A percentile compares a stretch with the other conserved stretches of the same genome.
These are phyloP conservation scores for Meliscaeva auricollis DNA, from an alignment of 2,888 invertebrate species.

Conservation along the genomic window DNA sequence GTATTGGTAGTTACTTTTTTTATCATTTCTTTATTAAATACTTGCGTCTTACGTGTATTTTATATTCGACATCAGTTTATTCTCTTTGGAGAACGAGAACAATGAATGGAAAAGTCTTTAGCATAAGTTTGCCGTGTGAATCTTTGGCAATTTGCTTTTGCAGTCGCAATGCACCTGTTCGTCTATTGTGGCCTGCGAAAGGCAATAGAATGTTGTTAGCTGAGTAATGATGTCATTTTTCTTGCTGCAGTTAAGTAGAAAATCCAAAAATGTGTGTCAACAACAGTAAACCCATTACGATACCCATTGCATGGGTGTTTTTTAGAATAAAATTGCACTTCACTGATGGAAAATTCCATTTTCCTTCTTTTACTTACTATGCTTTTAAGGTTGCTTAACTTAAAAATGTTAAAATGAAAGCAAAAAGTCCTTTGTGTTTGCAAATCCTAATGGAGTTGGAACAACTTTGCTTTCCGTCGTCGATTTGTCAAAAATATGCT, in stretches of 20 bases:
- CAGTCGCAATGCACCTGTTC: slow-evolving; percentile 17
- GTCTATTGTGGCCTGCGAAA: not conserved
- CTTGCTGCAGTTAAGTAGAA: not conserved
- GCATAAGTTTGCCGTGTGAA: not conserved
- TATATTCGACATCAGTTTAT: not conserved
- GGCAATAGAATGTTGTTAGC: slow-evolving; percentile 10
- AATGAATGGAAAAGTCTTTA: slow-evolving; percentile 16
- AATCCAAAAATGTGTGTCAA: slow-evolving; percentile 15
- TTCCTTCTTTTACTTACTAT: no score
- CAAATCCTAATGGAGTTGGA: no score
- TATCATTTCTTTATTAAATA: not conserved
- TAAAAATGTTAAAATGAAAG: no score
- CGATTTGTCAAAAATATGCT: no score
- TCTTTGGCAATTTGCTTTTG: not conserved
- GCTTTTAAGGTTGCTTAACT: no score
- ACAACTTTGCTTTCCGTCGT: no score
- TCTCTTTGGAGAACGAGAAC: slow-evolving; percentile 15
- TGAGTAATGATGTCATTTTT: slow-evolving; percentile 24
- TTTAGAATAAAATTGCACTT: not conserved
- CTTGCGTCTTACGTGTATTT: not conserved
- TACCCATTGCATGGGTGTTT: not conserved
- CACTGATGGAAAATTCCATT: not conserved
- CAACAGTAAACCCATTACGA: not conserved
- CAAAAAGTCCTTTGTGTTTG: no score
- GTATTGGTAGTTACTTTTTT: slow-evolving; percentile 28